Conservation (phyloP, 2,888 invertebrate species). For the Campoplex capitator region DNA sequence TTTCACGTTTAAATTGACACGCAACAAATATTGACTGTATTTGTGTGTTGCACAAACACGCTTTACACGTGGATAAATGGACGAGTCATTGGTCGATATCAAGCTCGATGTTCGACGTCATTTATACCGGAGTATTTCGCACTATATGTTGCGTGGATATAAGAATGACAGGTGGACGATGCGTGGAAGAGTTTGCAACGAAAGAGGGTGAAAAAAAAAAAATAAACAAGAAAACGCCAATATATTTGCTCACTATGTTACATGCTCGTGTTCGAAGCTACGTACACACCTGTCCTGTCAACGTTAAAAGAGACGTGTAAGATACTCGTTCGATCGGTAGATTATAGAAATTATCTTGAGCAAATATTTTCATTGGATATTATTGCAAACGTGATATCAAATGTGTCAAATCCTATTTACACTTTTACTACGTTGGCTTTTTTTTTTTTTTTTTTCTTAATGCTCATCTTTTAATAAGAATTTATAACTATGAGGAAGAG, state of each 20-base stretch:
- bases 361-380: conserved; percentile 37
- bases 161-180: conserved; percentile 58
- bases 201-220: background rate
- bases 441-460: background rate
- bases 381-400: conserved; percentile 26
- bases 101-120: conserved; percentile 44
- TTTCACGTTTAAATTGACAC: conserved; percentile 3
- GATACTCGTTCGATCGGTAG: conserved; percentile 16
- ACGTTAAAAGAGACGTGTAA: conserved; percentile 36
- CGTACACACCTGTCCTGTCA: conserved; percentile 46
- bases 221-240: conserved; percentile 28
- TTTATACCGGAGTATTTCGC: conserved; percentile 43
- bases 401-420: conserved; percentile 39
- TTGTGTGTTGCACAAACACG: conserved; percentile 3
- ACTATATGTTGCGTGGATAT: conserved; percentile 24
- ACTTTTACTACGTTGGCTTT: conserved; percentile 6
- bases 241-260: conserved; percentile 27
- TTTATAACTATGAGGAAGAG: background rate
- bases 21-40: background rate
- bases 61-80: conserved; percentile 17
- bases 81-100: conserved; percentile 50
- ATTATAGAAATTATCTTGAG: conserved; percentile 48
- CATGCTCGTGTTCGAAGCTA: conserved; percentile 15
- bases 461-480: background rate
- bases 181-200: conserved; percentile 30